Evolutionary conservation across 2,113 vertebrate genomes (phyloP).

Genomic region (Malurus cyaneus): DNA sequence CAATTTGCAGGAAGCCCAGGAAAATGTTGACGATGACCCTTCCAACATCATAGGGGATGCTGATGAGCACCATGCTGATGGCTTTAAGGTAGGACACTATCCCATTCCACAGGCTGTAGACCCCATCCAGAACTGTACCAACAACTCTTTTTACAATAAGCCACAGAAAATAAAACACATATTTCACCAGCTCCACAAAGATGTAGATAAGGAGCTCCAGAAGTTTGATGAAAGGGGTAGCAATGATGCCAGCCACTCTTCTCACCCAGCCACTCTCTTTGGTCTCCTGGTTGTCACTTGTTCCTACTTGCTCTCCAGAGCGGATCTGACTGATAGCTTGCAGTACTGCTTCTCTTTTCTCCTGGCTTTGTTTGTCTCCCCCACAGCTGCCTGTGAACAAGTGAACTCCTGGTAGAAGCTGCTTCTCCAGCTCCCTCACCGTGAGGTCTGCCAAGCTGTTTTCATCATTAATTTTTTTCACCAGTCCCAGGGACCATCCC

Average conservation of each 20-base stretch:
- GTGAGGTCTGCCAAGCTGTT: slow-evolving; percentile 66
- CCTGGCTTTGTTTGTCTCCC: slow-evolving; percentile 39
- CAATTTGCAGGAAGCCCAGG: slow-evolving; percentile 67
- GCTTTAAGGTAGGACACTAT: slow-evolving; percentile 63
- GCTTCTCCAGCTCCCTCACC: slow-evolving; percentile 67
- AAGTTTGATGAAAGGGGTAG: slow-evolving; percentile 68
- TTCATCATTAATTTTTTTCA: slow-evolving; percentile 28
- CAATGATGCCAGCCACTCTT: slow-evolving; percentile 39
- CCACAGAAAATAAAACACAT: slow-evolving; percentile 57
- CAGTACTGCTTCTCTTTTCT: slow-evolving; percentile 62
- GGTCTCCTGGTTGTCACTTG: neutral
- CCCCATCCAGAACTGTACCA: slow-evolving; percentile 25
- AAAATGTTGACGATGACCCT: slow-evolving; percentile 64
- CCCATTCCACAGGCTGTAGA: slow-evolving; percentile 54
- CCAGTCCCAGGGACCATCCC: slow-evolving; percentile 76
- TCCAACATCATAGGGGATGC: slow-evolving; percentile 72
- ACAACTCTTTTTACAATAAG: slow-evolving; percentile 42
- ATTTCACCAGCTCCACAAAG: slow-evolving; percentile 58
- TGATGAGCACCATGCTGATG: slow-evolving; percentile 68
- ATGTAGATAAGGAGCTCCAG: slow-evolving; percentile 67
- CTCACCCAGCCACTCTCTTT: neutral
- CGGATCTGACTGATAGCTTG: slow-evolving; percentile 61
- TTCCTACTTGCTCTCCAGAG: slow-evolving; percentile 36
- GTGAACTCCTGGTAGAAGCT: slow-evolving; percentile 49
- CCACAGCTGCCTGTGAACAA: slow-evolving; percentile 73